phyloP scores from a whole-genome alignment of 2,888 invertebrate genomes.

The Suillia variegata region DNA sequence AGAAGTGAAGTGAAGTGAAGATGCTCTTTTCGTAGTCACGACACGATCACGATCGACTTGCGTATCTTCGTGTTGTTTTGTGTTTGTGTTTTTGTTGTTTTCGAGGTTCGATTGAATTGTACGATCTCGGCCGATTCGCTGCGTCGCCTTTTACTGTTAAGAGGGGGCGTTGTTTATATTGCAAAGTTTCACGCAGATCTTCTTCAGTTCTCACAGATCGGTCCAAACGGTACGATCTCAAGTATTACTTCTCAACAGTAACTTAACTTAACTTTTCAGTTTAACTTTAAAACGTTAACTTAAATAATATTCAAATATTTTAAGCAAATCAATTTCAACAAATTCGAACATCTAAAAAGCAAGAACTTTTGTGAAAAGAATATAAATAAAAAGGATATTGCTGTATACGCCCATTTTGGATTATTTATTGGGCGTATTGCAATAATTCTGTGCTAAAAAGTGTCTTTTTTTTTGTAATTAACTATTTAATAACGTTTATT shows the following conservation, averaged over 20 bases:
- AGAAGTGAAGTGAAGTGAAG: no score
- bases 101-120: background rate
- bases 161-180: constrained; percentile 59
- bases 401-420: background rate
- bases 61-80: no score
- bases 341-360: constrained; percentile 11
- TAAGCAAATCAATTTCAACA: constrained; percentile 25
- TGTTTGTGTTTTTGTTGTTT: background rate
- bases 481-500: constrained; percentile 35
- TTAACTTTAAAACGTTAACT: no score
- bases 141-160: no score
- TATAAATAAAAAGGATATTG: background rate
- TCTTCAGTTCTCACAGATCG: constrained; percentile 62
- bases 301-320: constrained; percentile 3
- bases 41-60: background rate
- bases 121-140: constrained; percentile 10
- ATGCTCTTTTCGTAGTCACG: background rate
- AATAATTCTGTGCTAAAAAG: no score
- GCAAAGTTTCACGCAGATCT: constrained; percentile 58
- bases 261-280: no score
- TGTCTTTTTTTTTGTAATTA: no score
- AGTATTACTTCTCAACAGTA: constrained; percentile 35
- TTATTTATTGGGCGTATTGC: no score
- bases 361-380: background rate
- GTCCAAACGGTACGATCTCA: constrained; percentile 60